Percentiles rank a stretch among this genome's conserved stretches.
phyloP scores from a whole-genome alignment of 2,888 invertebrate genomes.

The Plebejus anna region DNA sequence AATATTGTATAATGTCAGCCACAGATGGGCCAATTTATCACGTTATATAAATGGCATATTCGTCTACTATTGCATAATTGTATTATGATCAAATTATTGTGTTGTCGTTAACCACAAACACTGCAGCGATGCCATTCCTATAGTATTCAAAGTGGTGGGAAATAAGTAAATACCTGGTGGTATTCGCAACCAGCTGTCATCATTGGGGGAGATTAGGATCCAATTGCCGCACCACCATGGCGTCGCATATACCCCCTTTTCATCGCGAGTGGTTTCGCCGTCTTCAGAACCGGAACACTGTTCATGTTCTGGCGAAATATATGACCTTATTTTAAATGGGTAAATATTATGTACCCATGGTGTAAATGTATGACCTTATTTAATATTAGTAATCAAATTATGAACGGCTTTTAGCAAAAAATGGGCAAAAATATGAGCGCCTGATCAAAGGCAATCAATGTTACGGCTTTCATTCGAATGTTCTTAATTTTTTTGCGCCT shows the following conservation, averaged over 20 bases:
- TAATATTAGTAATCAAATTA: too few species aligned
- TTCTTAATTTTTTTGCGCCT: not conserved
- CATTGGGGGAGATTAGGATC: constrained; percentile 79
- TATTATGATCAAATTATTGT: too few species aligned
- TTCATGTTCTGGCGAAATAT: constrained; percentile 67
- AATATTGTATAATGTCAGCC: too few species aligned
- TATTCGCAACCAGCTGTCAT: constrained; percentile 70
- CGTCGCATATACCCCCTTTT: constrained; percentile 88
- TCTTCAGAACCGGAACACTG: constrained; percentile 77
- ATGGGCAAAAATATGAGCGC: not conserved
- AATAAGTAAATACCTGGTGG: constrained; percentile 56
- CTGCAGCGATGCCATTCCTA: too few species aligned
- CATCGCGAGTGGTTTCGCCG: constrained; percentile 73
- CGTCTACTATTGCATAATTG: too few species aligned
- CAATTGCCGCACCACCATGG: constrained; percentile 89
- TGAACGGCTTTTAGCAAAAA: not conserved
- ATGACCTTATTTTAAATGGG: not conserved
- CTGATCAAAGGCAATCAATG: not conserved
- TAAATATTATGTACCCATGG: too few species aligned
- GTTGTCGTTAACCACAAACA: too few species aligned
- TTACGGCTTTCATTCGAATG: not conserved
- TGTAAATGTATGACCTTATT: not conserved
- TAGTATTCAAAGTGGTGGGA: not conserved
- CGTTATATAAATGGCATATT: too few species aligned
- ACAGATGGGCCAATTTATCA: too few species aligned